Evolutionary conservation across 35 echinoderm and acorn worm genomes (phyloP).

Genomic region (Apostichopus japonicus): DNA sequence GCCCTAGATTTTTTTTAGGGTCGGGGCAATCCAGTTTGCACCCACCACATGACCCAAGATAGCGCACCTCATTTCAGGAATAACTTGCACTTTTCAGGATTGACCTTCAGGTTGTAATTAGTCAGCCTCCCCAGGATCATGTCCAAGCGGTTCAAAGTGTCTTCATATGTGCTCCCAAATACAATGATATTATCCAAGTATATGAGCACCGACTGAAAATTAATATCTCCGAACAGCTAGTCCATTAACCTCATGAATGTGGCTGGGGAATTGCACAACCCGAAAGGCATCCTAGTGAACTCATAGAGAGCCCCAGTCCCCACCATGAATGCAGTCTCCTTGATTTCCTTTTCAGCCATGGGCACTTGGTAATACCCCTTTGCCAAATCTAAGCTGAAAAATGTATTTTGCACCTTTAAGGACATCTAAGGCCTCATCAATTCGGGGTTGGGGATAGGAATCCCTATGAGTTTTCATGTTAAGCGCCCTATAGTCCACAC

Average conservation of each 20-base stretch:
- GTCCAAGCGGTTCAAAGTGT: slow-evolving; percentile 62
- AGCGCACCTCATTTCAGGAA: slow-evolving; percentile 13
- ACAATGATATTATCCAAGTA: slow-evolving; percentile 83
- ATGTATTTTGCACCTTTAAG: slow-evolving; percentile 63
- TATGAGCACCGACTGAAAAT: slow-evolving; percentile 63
- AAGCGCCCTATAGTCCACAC: slow-evolving; percentile 35
- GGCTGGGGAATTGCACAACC: slow-evolving; percentile 65
- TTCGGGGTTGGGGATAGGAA: slow-evolving; percentile 43
- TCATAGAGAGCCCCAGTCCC: slow-evolving; percentile 15
- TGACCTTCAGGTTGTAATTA: slow-evolving; percentile 60
- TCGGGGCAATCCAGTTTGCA: slow-evolving; percentile 42
- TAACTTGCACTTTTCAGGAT: slow-evolving; percentile 44
- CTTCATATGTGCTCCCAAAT: slow-evolving; percentile 68
- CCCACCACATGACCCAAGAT: slow-evolving; percentile 58
- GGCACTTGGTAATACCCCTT: slow-evolving; percentile 61
- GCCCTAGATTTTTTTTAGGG: slow-evolving; percentile 54
- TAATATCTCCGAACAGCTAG: slow-evolving; percentile 56
- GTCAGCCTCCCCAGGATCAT: slow-evolving; percentile 46
- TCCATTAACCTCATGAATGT: slow-evolving; percentile 77
- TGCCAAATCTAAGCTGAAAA: slow-evolving; percentile 48
- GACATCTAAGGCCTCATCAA: slow-evolving; percentile 64
- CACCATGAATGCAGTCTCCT: slow-evolving; percentile 57
- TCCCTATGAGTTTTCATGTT: slow-evolving; percentile 18
- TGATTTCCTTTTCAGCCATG: slow-evolving; percentile 46
- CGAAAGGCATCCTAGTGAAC: slow-evolving; percentile 54